Evolutionary conservation across 2,113 vertebrate species (phyloP).

Genomic region (Callithrix jacchus): DNA sequence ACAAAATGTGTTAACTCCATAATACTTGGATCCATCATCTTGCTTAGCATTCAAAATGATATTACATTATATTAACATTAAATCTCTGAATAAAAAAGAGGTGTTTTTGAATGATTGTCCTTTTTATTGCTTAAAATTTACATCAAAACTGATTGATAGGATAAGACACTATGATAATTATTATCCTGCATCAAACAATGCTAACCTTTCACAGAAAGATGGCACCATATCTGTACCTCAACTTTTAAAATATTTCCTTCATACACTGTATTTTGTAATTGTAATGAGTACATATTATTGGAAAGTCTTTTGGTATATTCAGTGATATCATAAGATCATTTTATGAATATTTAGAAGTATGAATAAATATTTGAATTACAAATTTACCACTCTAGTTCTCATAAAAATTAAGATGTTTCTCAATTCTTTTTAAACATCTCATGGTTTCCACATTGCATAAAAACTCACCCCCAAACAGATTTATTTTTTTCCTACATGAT

Average conservation of each 20-base stretch:
- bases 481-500: neutral
- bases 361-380: slow-evolving; percentile 4
- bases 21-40: neutral
- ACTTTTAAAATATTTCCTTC: neutral
- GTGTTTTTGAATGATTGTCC: neutral
- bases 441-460: neutral
- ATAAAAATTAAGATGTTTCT: neutral
- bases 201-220: neutral
- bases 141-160: neutral
- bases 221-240: neutral
- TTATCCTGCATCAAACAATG: neutral
- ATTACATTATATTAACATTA: neutral
- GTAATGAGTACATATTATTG: neutral
- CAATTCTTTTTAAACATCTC: neutral
- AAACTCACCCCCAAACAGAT: neutral
- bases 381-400: neutral
- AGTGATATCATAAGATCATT: neutral
- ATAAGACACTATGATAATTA: neutral
- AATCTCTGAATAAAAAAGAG: neutral
- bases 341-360: neutral
- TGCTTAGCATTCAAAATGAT: neutral
- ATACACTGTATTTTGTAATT: neutral
- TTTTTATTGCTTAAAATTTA: neutral
- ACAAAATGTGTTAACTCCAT: neutral
- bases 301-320: neutral